Conservation (phyloP, 1,140 invertebrate species). For the Helicorthomorpha holstii region DNA sequence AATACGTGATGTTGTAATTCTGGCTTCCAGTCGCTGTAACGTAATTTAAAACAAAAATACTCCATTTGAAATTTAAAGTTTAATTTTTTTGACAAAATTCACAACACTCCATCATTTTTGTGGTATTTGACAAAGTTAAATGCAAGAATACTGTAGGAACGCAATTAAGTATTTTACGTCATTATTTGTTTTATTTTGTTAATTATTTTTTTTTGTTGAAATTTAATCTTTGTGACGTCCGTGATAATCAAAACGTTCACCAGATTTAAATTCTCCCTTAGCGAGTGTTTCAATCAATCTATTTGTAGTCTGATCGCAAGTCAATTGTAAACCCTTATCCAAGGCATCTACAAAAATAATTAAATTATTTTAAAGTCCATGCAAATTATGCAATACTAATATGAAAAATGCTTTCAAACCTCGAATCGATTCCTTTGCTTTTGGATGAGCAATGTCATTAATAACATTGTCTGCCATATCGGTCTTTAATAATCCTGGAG, state of each 20-base stretch:
- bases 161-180: neutral
- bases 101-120: no score
- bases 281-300: neutral
- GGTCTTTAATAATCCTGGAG: constrained; percentile 82
- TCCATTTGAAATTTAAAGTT: no score
- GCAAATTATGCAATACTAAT: no score
- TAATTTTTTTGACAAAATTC: no score
- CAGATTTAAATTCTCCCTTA: neutral
- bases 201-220: neutral
- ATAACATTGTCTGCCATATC: constrained; percentile 62
- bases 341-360: neutral
- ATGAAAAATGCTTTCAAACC: no score
- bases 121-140: no score
- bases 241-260: neutral
- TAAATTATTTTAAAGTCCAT: neutral
- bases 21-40: no score
- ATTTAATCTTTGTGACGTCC: neutral
- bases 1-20: no score
- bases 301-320: neutral
- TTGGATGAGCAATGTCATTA: constrained; percentile 36
- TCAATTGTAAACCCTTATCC: neutral
- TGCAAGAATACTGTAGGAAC: no score
- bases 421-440: constrained; percentile 23
- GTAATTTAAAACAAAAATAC: no score
- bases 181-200: neutral